Evolutionary conservation across 2,888 invertebrate genomes (phyloP).

Genomic region (Aricia artaxerxes): DNA sequence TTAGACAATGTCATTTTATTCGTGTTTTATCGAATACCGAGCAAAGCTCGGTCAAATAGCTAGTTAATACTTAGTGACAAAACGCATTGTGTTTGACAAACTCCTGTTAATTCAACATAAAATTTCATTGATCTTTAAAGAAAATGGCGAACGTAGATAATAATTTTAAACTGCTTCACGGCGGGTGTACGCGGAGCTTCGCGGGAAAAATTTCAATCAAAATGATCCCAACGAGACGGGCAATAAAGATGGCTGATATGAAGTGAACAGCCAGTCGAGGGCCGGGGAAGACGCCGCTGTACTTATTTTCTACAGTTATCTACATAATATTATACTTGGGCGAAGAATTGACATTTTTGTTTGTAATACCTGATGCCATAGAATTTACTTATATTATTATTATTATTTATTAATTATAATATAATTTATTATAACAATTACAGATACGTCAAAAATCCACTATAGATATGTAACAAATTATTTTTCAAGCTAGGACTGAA

Average conservation of each 20-base stretch:
- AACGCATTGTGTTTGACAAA: neutral
- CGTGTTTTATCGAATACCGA: no score
- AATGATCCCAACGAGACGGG: slow-evolving; percentile 2
- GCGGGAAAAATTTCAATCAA: slow-evolving; percentile 12
- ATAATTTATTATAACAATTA: no score
- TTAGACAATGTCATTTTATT: no score
- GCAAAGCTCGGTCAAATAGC: no score
- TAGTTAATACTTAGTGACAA: neutral
- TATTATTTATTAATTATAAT: no score
- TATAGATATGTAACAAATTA: no score
- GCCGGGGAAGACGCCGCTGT: neutral
- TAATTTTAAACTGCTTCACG: slow-evolving; percentile 1
- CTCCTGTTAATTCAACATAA: neutral
- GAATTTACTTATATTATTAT: no score
- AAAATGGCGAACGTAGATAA: neutral
- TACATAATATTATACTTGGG: neutral
- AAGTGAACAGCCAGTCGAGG: neutral
- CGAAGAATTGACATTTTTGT: neutral
- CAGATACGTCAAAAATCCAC: no score
- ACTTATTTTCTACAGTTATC: neutral
- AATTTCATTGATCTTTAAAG: slow-evolving; percentile 3
- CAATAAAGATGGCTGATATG: slow-evolving; percentile 2
- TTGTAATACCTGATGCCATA: no score
- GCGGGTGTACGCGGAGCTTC: neutral
- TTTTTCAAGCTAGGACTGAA: no score